Percentiles rank a stretch among this genome's conserved stretches.
phyloP scores from a whole-genome alignment of 2,888 invertebrate genomes.

The Diarsia brunnea region DNA sequence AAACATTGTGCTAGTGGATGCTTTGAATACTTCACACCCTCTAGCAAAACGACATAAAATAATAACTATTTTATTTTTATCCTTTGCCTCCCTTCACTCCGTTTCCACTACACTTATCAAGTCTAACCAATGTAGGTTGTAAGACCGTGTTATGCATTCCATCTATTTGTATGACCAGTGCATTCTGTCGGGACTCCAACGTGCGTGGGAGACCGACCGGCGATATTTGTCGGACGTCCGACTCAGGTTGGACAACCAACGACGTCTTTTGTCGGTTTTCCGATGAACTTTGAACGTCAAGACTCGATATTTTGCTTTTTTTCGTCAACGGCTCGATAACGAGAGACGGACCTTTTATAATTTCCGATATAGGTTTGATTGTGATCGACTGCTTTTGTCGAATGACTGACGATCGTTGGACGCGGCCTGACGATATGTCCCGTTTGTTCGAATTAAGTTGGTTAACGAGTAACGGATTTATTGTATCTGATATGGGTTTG shows the following conservation, averaged over 20 bases:
- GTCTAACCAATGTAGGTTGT: conserved; percentile 18
- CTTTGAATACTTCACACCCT: too few relatives aligned
- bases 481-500: background rate
- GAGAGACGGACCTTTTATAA: background rate
- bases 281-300: background rate
- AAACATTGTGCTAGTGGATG: too few relatives aligned
- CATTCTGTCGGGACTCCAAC: conserved; percentile 1
- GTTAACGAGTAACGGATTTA: background rate
- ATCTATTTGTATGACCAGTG: conserved; percentile 35
- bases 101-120: background rate
- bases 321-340: too few relatives aligned
- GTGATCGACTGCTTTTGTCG: background rate
- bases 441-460: background rate
- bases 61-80: too few relatives aligned
- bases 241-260: background rate
- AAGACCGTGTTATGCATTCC: conserved; percentile 15
- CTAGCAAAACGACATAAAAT: too few relatives aligned
- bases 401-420: too few relatives aligned
- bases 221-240: background rate
- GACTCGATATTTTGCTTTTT: too few relatives aligned
- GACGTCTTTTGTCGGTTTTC: background rate
- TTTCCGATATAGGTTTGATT: background rate
- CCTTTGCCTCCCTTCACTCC: background rate
- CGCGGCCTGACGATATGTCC: background rate
- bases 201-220: background rate